Conservation (phyloP, 2,888 invertebrate genomes). For the Cephalotes varians region DNA sequence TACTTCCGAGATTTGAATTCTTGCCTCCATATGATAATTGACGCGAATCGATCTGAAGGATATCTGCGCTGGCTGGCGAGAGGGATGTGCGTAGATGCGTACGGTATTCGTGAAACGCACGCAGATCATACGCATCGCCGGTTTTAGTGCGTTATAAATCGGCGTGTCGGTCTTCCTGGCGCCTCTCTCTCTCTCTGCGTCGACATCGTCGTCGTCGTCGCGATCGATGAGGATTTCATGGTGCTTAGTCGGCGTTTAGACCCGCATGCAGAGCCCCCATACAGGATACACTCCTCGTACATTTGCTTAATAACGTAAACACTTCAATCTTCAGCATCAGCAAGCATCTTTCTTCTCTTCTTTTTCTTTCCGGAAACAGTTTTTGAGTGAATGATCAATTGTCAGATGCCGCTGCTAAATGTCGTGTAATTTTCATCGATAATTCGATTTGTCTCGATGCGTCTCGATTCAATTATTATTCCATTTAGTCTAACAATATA, state of each 20-base stretch:
- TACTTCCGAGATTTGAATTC: neutral
- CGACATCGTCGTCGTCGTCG: conserved; percentile 64
- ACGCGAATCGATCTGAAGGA: conserved; percentile 44
- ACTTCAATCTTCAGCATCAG: conserved; percentile 63
- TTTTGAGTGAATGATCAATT: neutral
- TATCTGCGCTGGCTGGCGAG: conserved; percentile 7
- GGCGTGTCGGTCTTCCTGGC: conserved; percentile 78
- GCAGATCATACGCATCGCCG: conserved; percentile 80
- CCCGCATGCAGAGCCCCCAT: conserved; percentile 80
- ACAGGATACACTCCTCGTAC: conserved; percentile 68
- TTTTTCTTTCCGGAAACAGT: neutral
- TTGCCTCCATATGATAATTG: neutral
- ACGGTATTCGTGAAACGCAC: conserved; percentile 73
- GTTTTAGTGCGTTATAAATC: conserved; percentile 83
- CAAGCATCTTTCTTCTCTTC: conserved; percentile 20
- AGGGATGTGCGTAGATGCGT: conserved; percentile 50
- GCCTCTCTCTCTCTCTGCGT: conserved; percentile 73
- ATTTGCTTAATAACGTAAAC: conserved; percentile 83
- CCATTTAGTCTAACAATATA: neutral
- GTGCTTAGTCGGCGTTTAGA: conserved; percentile 81
- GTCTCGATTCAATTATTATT: neutral
- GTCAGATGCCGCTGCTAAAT: neutral
- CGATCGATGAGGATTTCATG: conserved; percentile 80
- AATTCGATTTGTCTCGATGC: neutral
- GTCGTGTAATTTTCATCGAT: neutral